Conservation (phyloP, 1,140 invertebrate genomes). For the Parasteatoda tepidariorum region DNA sequence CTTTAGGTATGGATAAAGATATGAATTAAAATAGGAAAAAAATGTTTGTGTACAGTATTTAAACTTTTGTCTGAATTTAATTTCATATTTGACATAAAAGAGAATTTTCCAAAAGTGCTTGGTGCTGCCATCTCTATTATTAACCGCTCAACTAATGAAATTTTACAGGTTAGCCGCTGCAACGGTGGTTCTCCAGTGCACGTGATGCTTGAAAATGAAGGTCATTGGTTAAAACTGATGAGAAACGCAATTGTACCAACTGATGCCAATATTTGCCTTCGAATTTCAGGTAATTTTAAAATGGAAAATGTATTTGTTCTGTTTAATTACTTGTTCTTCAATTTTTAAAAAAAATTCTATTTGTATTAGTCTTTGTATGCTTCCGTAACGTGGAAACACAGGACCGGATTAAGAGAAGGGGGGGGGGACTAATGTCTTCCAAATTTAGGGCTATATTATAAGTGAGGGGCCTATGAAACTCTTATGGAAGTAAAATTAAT, state of each 20-base stretch:
- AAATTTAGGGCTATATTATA: too few species aligned
- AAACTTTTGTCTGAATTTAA: background rate
- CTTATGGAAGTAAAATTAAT: too few species aligned
- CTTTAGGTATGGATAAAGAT: too few species aligned
- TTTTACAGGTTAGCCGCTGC: slow-evolving; percentile 39
- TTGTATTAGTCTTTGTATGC: background rate
- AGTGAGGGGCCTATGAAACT: too few species aligned
- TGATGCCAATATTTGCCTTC: slow-evolving; percentile 55
- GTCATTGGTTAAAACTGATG: slow-evolving; percentile 58
- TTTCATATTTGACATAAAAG: background rate
- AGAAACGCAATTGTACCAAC: slow-evolving; percentile 47
- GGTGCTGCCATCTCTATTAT: slow-evolving; percentile 45
- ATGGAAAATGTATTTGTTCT: background rate
- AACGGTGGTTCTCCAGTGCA: slow-evolving; percentile 49
- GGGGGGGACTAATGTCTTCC: too few species aligned
- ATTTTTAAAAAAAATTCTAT: background rate
- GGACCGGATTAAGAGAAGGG: too few species aligned
- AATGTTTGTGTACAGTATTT: background rate
- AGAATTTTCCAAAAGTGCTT: background rate
- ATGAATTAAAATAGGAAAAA: background rate
- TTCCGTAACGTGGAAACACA: too few species aligned
- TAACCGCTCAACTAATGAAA: background rate
- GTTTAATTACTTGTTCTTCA: background rate
- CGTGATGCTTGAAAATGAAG: slow-evolving; percentile 59
- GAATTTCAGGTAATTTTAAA: slow-evolving; percentile 32